Conservation (phyloP, 2,888 invertebrate genomes). For the Hypomecis punctinalis region DNA sequence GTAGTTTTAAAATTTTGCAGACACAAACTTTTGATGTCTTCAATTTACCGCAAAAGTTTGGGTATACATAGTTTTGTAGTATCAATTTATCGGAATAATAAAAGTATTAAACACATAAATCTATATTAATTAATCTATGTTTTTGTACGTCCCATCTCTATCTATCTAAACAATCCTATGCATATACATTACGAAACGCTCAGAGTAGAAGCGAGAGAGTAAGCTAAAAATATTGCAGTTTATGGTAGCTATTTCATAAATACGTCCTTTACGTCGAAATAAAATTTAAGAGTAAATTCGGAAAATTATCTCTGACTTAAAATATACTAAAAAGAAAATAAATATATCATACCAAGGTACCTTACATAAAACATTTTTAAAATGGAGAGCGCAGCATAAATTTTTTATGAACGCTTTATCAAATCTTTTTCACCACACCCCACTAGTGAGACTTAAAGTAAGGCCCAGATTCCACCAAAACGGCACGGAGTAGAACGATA, state of each 20-base stretch:
- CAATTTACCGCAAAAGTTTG: slow-evolving; percentile 21
- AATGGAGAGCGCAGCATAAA: slow-evolving; percentile 1
- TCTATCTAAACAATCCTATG: neutral
- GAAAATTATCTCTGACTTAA: too few species aligned
- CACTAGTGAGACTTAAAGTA: neutral
- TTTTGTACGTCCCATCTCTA: too few species aligned
- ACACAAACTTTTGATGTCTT: slow-evolving; percentile 28
- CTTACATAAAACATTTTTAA: neutral
- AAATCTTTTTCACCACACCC: slow-evolving; percentile 6
- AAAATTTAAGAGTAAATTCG: too few species aligned
- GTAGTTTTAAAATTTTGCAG: slow-evolving; percentile 35
- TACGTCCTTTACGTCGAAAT: too few species aligned
- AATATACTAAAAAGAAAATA: neutral
- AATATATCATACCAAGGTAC: neutral
- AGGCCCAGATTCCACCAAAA: too few species aligned
- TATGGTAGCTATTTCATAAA: too few species aligned
- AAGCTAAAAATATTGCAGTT: too few species aligned
- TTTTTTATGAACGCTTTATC: slow-evolving; percentile 1
- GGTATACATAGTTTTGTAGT: slow-evolving; percentile 16
- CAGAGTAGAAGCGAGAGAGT: too few species aligned
- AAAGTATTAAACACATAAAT: neutral
- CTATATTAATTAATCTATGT: too few species aligned
- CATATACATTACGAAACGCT: too few species aligned
- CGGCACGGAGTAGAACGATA: too few species aligned
- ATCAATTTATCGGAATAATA: slow-evolving; percentile 9